Evolutionary conservation across 2,888 invertebrate genomes (phyloP).

Genomic region (Agrilus mali): DNA sequence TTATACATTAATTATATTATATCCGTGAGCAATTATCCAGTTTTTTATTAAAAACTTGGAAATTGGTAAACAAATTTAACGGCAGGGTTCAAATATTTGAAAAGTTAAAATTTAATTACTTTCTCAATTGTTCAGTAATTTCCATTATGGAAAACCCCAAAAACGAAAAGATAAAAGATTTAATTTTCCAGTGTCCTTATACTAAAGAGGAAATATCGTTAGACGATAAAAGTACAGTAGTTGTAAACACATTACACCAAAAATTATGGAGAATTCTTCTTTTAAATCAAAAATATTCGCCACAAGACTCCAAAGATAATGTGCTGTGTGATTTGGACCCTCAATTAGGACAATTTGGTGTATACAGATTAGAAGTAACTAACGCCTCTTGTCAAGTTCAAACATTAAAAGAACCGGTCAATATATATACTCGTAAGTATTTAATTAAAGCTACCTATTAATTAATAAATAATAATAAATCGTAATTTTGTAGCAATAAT

Average conservation of each 20-base stretch:
- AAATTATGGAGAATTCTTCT: constrained; percentile 11
- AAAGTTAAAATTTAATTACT: too few species aligned
- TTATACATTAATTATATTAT: too few species aligned
- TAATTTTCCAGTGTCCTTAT: constrained; percentile 16
- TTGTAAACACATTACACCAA: constrained; percentile 8
- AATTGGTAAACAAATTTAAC: too few species aligned
- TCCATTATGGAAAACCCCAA: too few species aligned
- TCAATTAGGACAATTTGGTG: constrained; percentile 56
- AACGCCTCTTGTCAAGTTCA: constrained; percentile 41
- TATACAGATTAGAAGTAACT: constrained; percentile 48
- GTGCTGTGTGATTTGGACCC: constrained; percentile 46
- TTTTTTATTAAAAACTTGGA: too few species aligned
- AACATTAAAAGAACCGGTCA: constrained; percentile 51
- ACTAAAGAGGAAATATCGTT: constrained; percentile 8
- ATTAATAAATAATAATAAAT: not conserved
- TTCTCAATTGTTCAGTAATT: too few species aligned
- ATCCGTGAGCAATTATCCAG: too few species aligned
- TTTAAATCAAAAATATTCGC: constrained; percentile 5
- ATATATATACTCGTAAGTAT: constrained; percentile 57
- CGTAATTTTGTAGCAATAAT: constrained; percentile 30
- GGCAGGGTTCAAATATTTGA: too few species aligned
- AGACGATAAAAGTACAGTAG: constrained; percentile 1
- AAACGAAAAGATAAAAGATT: not conserved
- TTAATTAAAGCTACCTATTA: constrained; percentile 5
- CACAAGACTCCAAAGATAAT: constrained; percentile 25